These are phyloP conservation scores for Schizaphis graminum DNA, from an alignment of 2,888 invertebrate species.

Conservation along the genomic window DNA sequence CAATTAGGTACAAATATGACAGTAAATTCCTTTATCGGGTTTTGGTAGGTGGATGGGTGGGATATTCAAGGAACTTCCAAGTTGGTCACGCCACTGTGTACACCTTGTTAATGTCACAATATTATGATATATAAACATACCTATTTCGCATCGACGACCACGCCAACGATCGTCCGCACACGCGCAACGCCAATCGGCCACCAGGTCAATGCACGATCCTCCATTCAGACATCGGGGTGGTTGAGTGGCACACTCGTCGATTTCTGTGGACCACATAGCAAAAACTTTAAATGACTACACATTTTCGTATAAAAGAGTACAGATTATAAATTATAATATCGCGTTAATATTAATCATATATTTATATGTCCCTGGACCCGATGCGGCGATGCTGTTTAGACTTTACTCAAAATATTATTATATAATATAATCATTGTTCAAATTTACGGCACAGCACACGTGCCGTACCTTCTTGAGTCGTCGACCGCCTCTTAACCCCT, in stretches of 20 bases:
- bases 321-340: not conserved
- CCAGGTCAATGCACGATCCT: conserved; percentile 87
- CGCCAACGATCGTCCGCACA: conserved; percentile 87
- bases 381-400: not conserved
- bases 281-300: not conserved
- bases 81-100: no score
- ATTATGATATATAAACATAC: conserved; percentile 71
- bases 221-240: conserved; percentile 92
- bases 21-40: no score
- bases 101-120: not conserved
- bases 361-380: not conserved
- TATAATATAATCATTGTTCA: not conserved
- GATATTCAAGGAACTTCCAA: no score
- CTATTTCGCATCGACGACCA: conserved; percentile 86
- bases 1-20: no score
- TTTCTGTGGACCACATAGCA: conserved; percentile 73
- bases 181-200: conserved; percentile 87
- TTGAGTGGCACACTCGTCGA: conserved; percentile 85
- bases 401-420: not conserved
- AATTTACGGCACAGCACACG: not conserved
- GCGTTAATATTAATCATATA: not conserved
- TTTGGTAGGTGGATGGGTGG: no score
- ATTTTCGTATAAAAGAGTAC: not conserved
- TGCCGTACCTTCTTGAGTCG: not conserved
- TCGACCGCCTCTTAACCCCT: not conserved